Base-by-base conservation (phyloP, 2,797 vertebrate genomes). In the Hoplostethus atlanticus region DNA sequence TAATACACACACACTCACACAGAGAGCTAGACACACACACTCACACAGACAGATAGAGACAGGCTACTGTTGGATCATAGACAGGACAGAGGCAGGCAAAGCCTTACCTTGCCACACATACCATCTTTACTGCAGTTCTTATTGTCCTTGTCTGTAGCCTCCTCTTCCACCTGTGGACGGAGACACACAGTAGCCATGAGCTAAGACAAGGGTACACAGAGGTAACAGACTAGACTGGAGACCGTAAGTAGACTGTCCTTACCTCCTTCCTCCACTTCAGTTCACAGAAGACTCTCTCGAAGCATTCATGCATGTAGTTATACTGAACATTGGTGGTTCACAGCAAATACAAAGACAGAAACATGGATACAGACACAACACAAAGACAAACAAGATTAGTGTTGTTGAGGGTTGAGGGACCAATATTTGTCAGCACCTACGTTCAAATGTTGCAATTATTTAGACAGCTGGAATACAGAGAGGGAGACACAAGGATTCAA, bases 231-330 rank as follows among this genome's bases (percentile, higher is more conserved):
- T 16, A 34, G 11, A 28, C 10, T 58, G 21, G 1, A 21, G 21
- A 21, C 21, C 1, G 42, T 34, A 52, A 25, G n/a, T 16, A 17
- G 55, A 47, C 9, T 8, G 15, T 13, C 9, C 83, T 94, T 91
- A 99, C 98, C 97, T 99, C 97, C 91, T 97, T 98, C 89, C 96
- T 95, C 98, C 97, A 99, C 91, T 97, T 98, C 68, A 99, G 96
- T 88, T 99, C 98, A 75, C 98, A 99, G 96, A 99, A 99, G 54
- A 99, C 96, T 69, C 98, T 94, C 90, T 99, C 98, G 1, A 99
- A 99, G 90, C 98, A 99, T 81, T 99, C 98, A 30, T 99, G 97
- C 98, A 99, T 98, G 93, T 99, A 99, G 95, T 99, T 99, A 87
- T 98, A 99, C 98, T 99, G 92, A 47, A 69, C 28, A 64, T 51